Conservation (phyloP, 2,113 vertebrate genomes). For the Mirza zaza region DNA sequence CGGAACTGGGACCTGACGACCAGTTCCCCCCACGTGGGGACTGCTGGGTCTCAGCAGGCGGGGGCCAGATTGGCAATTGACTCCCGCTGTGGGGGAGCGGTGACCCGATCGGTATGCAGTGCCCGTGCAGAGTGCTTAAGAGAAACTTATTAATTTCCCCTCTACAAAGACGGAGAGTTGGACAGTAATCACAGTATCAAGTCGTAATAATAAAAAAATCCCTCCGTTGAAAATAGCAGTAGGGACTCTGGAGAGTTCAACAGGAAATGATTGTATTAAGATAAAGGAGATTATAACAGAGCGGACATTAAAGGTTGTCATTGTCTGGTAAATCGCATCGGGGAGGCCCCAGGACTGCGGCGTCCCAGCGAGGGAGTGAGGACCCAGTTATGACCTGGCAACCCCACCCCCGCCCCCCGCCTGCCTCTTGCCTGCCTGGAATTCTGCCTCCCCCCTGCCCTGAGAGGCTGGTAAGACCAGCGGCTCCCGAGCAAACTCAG, state of each 20-base stretch:
- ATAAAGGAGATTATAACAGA: conserved; percentile 84
- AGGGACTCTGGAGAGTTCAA: conserved; percentile 82
- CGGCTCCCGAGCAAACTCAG: background rate
- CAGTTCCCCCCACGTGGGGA: background rate
- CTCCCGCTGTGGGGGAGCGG: background rate
- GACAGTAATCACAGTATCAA: conserved; percentile 84
- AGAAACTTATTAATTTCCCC: conserved; percentile 85
- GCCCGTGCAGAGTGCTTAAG: conserved; percentile 75
- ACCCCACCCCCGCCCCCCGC: background rate
- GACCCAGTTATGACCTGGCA: conserved; percentile 50
- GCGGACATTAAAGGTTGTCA: conserved; percentile 80
- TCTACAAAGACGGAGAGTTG: conserved; percentile 80
- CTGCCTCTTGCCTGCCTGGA: background rate
- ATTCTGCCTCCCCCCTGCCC: background rate
- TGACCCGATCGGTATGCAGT: conserved; percentile 77
- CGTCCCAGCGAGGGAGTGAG: conserved; percentile 44
- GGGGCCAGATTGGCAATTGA: conserved; percentile 61
- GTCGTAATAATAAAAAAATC: conserved; percentile 76
- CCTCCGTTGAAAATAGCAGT: conserved; percentile 76
- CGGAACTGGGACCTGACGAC: background rate
- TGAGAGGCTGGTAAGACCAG: background rate
- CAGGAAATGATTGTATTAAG: conserved; percentile 85
- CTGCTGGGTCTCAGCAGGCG: conserved; percentile 42
- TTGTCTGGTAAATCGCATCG: conserved; percentile 77
- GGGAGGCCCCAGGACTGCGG: conserved; percentile 75